Evolutionary conservation across 1,140 invertebrate genomes (phyloP).

Genomic region (Drosophila serrata): DNA sequence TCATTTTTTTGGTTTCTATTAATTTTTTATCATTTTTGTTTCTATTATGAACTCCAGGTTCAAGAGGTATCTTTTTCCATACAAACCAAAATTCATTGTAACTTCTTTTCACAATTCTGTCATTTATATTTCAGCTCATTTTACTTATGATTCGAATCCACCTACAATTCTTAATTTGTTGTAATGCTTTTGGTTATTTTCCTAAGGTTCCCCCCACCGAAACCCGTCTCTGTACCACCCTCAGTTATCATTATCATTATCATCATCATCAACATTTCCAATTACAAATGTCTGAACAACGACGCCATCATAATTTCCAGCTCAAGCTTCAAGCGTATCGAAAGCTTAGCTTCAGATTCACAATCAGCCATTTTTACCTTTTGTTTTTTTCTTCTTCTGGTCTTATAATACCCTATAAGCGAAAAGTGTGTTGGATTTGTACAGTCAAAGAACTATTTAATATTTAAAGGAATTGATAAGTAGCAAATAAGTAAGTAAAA

Average conservation of each 20-base stretch:
- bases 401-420: conserved; percentile 11
- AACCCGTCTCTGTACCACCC: not conserved
- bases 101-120: not conserved
- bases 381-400: conserved; percentile 8
- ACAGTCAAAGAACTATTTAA: not conserved
- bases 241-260: not conserved
- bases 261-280: conserved; percentile 37
- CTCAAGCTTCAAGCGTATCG: conserved; percentile 53
- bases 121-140: conserved; percentile 9
- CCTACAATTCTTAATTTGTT: conserved; percentile 39
- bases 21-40: not conserved
- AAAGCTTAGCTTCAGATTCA: conserved; percentile 59
- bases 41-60: not conserved
- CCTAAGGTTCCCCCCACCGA: not conserved
- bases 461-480: not conserved
- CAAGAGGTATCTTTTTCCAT: not conserved
- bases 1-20: no score
- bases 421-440: not conserved
- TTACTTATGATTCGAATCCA: not conserved
- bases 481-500: not conserved
- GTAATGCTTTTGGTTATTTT: conserved; percentile 49
- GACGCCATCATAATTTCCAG: conserved; percentile 49
- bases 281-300: conserved; percentile 41
- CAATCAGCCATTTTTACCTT: conserved; percentile 42
- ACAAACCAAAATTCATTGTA: conserved; percentile 2